Evolutionary conservation across 2,888 invertebrate genomes (phyloP).

Genomic region (Scaptomyza tumidula): DNA sequence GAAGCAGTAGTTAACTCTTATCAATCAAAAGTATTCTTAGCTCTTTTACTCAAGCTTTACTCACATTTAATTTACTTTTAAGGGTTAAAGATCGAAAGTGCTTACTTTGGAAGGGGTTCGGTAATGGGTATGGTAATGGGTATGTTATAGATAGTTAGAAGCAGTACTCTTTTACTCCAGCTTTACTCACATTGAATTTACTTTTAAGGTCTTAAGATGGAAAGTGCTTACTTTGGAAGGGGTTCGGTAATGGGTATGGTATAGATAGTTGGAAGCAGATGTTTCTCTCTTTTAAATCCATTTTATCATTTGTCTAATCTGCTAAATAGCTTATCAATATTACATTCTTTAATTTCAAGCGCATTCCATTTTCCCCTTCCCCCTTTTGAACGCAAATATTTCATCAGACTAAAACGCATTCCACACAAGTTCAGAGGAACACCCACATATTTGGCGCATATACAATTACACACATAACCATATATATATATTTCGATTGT

Average conservation of each 20-base stretch:
- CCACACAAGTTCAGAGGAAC: background rate
- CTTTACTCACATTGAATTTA: background rate
- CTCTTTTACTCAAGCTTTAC: constrained; percentile 1
- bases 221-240: too few relatives aligned
- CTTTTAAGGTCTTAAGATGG: background rate
- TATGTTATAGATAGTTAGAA: too few relatives aligned
- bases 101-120: too few relatives aligned
- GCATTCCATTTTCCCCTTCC: background rate
- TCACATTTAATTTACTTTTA: background rate
- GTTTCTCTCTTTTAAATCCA: too few relatives aligned
- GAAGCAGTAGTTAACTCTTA: too few relatives aligned
- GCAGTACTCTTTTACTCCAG: background rate
- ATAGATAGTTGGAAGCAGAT: too few relatives aligned
- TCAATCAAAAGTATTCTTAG: too few relatives aligned
- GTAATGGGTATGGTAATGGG: too few relatives aligned
- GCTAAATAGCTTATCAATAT: constrained; percentile 15
- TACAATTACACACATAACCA: constrained; percentile 10
- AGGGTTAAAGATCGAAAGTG: background rate
- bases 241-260: too few relatives aligned
- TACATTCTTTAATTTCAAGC: constrained; percentile 17
- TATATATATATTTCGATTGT: constrained; percentile 34
- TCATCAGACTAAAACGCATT: constrained; percentile 5
- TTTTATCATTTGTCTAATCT: constrained; percentile 4
- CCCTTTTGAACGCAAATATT: background rate
- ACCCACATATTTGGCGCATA: constrained; percentile 11